Base-by-base conservation (phyloP, 2,888 invertebrate genomes). In the Thereva unica region DNA sequence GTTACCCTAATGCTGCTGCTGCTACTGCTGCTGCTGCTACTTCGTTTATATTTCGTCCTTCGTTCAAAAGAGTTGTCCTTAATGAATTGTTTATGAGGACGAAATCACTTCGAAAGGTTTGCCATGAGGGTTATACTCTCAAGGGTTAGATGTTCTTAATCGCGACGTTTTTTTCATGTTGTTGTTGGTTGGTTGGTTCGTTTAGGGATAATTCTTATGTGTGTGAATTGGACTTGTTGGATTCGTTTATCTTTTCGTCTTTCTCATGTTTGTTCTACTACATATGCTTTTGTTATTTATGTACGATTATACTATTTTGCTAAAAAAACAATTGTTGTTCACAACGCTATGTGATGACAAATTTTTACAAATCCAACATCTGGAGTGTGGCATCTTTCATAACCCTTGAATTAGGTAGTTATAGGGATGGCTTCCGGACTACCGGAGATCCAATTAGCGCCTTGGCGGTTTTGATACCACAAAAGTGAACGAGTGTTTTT, bases 61-160 rank as follows among this genome's bases (percentile, higher is more conserved):
- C 55, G 37, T 65, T 47, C 55, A 44, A 49, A 55, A 35, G 65
- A 65, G 45, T 65, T 47, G 65, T 65, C 65, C 65, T 65, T 65
- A 65, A 65, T 65, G 65, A 65, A 65, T 65, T 65, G 65, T 65
- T 65, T 65, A 65, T 65, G 65, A 65, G 65, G 55, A 55, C 65
- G 54, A 54, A 65, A 65, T 55, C 65, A 65, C 65, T 56, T 65
- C 65, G 65, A 65, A 65, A 55, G 65, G 55, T 65, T 54, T 40
- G 55, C 54, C 44, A 64, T 52, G 53, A 64, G 65, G 55, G 45
- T 56, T 65, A 23, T 47, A 54, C 38, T 65, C 55, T 65, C 56
- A 56, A 65, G 65, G 56, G 55, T 56, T 65, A 55, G 65, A 65
- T 65, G 65, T 65, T 55, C 56, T 65, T 65, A 65, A 65, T 65